Evolutionary conservation across 1,140 invertebrate species (phyloP).

Genomic region (Glomeris maerens): DNA sequence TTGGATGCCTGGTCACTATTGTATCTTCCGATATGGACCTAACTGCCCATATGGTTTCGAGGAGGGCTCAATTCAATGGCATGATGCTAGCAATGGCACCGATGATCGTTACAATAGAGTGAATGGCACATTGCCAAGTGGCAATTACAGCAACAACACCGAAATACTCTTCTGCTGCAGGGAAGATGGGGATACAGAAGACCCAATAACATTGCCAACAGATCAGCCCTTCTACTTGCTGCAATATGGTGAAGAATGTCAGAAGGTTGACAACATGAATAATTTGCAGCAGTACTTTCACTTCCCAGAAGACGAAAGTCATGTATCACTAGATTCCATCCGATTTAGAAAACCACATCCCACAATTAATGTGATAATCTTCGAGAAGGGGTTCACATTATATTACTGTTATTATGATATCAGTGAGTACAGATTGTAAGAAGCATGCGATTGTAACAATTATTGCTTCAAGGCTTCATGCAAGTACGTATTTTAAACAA

Average conservation of each 20-base stretch:
- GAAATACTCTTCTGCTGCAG: conserved; percentile 24
- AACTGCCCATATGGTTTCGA: conserved; percentile 22
- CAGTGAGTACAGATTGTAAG: conserved; percentile 17
- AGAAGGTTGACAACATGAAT: conserved; percentile 23
- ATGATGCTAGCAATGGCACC: conserved; percentile 15
- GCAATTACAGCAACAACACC: conserved; percentile 20
- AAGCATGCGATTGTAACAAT: too few relatives aligned
- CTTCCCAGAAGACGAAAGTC: conserved; percentile 20
- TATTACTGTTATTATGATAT: conserved; percentile 26
- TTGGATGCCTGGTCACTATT: conserved; percentile 22
- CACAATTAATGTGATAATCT: conserved; percentile 17
- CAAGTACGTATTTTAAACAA: background rate
- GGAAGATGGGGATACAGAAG: conserved; percentile 18
- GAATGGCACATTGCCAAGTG: conserved; percentile 17
- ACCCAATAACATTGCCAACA: conserved; percentile 19
- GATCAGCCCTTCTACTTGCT: conserved; percentile 23
- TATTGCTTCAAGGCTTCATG: too few relatives aligned
- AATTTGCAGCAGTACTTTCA: conserved; percentile 23
- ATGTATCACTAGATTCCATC: background rate
- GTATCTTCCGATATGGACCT: conserved; percentile 22
- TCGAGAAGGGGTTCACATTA: conserved; percentile 21
- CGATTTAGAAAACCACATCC: conserved; percentile 19
- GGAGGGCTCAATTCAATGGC: conserved; percentile 21
- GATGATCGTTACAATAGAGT: background rate
- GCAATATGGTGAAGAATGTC: conserved; percentile 22